These are phyloP conservation scores for Lutjanus erythropterus DNA, from an alignment of 2,113 vertebrate genomes.

Conservation along the genomic window DNA sequence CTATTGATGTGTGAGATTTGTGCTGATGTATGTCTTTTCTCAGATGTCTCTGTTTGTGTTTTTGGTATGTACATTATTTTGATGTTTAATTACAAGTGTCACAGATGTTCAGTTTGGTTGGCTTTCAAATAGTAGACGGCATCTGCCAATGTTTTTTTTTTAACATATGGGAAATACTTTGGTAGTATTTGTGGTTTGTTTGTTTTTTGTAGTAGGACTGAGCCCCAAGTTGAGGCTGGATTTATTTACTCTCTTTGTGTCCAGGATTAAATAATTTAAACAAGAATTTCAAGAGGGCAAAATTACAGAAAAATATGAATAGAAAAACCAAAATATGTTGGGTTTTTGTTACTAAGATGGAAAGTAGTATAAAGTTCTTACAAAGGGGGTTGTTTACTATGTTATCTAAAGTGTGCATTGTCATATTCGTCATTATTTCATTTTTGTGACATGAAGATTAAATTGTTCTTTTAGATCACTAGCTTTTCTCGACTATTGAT, in stretches of 20 bases:
- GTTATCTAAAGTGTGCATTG: neutral
- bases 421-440: neutral
- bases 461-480: neutral
- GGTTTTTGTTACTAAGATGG: neutral
- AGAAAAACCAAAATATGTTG: neutral
- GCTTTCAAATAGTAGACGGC: neutral
- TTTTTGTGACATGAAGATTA: neutral
- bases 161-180: neutral
- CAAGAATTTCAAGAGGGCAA: neutral
- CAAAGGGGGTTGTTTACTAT: neutral
- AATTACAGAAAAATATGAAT: neutral
- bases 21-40: neutral
- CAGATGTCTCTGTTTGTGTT: conserved; percentile 41
- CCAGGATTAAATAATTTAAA: neutral
- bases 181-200: neutral
- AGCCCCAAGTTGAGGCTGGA: neutral
- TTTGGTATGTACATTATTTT: conserved; percentile 5
- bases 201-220: neutral
- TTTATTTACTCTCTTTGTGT: neutral
- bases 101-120: conserved; percentile 19
- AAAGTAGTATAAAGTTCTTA: neutral
- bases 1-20: conserved; percentile 30
- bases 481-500: neutral
- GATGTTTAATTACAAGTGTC: conserved; percentile 24
- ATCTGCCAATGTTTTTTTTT: neutral